phyloP scores from a whole-genome alignment of 2,113 vertebrate species.

The Oxyruncus cristatus region DNA sequence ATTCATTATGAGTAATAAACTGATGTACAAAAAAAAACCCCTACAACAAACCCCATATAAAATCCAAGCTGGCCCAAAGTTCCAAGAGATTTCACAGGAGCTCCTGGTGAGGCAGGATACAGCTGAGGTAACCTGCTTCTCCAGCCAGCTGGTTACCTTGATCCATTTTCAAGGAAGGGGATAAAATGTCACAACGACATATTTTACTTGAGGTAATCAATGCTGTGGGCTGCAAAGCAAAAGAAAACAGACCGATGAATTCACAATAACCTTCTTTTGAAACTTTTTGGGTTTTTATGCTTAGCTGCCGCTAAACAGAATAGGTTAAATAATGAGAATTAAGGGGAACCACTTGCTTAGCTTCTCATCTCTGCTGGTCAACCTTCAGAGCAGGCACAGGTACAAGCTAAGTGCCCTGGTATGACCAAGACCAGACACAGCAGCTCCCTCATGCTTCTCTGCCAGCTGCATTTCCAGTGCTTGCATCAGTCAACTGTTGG shows the following conservation, averaged over 20 bases:
- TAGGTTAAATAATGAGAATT: neutral
- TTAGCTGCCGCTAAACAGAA: neutral
- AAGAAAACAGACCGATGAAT: neutral
- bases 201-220: neutral
- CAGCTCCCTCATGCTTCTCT: neutral
- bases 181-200: neutral
- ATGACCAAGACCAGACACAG: neutral
- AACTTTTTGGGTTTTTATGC: neutral
- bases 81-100: neutral
- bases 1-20: neutral
- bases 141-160: neutral
- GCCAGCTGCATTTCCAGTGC: neutral
- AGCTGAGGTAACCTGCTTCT: neutral
- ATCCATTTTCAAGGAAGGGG: neutral
- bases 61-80: neutral
- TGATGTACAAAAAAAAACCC: neutral
- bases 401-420: neutral
- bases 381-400: neutral
- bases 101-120: neutral
- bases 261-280: neutral
- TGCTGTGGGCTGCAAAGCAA: neutral
- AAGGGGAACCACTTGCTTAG: fast-evolving
- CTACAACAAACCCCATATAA: neutral
- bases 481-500: fast-evolving
- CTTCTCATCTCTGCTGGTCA: neutral